Percentiles rank a stretch among this genome's conserved stretches.
Conservation (phyloP, 2,888 invertebrate genomes). For the Ptychoptera contaminata region DNA sequence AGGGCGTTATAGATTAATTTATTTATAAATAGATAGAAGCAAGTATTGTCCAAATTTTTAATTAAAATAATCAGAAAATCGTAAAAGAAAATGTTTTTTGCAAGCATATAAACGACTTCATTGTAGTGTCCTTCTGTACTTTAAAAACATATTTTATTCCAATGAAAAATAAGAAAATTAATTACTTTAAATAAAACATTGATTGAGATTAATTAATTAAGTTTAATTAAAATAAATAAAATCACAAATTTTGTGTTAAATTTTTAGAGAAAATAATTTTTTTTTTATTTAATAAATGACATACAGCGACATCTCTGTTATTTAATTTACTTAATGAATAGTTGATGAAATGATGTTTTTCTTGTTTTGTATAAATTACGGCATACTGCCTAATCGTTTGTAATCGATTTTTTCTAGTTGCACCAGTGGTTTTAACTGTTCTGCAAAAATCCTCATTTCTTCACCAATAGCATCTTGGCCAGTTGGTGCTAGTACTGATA, state of each 20-base stretch:
- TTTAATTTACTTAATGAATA: no score
- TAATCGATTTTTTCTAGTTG: conserved; percentile 88
- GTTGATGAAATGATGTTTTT: no score
- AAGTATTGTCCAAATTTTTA: neutral
- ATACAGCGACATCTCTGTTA: no score
- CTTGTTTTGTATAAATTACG: conserved; percentile 14
- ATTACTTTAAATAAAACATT: no score
- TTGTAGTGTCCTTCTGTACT: conserved; percentile 4
- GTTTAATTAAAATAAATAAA: no score
- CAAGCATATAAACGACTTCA: neutral
- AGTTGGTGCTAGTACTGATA: conserved; percentile 74
- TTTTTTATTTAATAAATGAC: no score
- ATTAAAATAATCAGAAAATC: conserved; percentile 3
- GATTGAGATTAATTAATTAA: no score
- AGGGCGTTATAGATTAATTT: no score
- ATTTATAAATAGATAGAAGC: neutral
- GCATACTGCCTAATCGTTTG: conserved; percentile 41
- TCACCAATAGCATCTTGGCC: conserved; percentile 92
- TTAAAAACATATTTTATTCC: neutral
- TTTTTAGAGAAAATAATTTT: no score
- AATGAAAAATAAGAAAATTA: no score
- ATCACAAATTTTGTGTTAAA: no score
- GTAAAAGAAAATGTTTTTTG: no score
- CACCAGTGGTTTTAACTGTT: conserved; percentile 82
- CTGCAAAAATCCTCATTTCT: conserved; percentile 89